These are phyloP conservation scores for Acleris holmiana DNA, from an alignment of 2,888 invertebrate species.

Conservation along the genomic window DNA sequence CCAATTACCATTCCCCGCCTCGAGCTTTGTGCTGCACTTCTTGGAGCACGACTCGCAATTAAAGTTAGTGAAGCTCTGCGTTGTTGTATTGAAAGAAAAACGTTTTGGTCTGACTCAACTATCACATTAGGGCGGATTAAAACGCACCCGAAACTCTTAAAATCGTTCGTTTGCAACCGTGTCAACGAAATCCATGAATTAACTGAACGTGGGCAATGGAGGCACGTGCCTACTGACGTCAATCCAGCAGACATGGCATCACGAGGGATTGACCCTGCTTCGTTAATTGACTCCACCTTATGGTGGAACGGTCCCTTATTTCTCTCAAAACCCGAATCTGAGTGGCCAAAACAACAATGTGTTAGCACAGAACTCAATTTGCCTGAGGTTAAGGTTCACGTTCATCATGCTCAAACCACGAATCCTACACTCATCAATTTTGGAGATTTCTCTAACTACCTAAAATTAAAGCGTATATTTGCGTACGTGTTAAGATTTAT, in stretches of 20 bases:
- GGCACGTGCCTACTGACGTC: slow-evolving; percentile 17
- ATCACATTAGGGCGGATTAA: slow-evolving; percentile 38
- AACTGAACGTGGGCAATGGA: slow-evolving; percentile 28
- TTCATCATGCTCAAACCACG: not conserved
- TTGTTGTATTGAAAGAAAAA: not conserved
- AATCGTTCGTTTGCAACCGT: slow-evolving; percentile 41
- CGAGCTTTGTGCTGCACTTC: slow-evolving; percentile 9
- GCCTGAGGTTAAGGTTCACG: slow-evolving; percentile 11
- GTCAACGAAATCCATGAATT: slow-evolving; percentile 38
- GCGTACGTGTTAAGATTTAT: slow-evolving; percentile 28
- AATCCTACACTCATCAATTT: too few species aligned
- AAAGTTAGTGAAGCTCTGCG: slow-evolving; percentile 30
- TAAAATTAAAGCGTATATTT: slow-evolving; percentile 30
- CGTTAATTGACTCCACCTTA: slow-evolving; percentile 2
- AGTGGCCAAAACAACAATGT: slow-evolving; percentile 7
- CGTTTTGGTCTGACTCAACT: slow-evolving; percentile 39
- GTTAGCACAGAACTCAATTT: not conserved
- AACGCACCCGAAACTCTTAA: slow-evolving; percentile 33
- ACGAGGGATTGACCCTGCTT: slow-evolving; percentile 24
- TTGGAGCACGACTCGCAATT: slow-evolving; percentile 24
- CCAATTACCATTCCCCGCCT: slow-evolving; percentile 3
- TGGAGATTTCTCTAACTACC: too few species aligned
- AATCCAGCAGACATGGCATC: slow-evolving; percentile 39
- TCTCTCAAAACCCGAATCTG: slow-evolving; percentile 1
- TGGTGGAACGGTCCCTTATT: slow-evolving; percentile 32